Conservation (phyloP, 2,888 invertebrate species). For the Pemphredon lugubris region DNA sequence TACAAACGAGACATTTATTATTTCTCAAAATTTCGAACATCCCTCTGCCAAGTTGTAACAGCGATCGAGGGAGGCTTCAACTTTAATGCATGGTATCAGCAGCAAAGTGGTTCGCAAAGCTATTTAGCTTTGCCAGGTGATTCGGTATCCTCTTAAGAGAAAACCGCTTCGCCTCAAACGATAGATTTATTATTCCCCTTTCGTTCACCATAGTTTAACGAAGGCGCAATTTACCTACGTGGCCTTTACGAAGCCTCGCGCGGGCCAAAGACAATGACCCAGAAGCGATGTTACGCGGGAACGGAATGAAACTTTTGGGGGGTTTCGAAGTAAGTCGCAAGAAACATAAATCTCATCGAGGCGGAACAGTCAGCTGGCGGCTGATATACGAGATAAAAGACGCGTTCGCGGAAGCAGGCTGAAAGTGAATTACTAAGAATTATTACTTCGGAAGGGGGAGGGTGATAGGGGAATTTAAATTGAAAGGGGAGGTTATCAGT, state of each 20-base stretch:
- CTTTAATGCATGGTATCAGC: no score
- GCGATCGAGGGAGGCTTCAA: no score
- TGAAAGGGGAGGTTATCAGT: no score
- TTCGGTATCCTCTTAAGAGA: not conserved
- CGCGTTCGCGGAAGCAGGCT: not conserved
- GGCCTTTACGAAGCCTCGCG: not conserved
- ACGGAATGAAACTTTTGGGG: slow-evolving; percentile 26
- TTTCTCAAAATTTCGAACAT: no score
- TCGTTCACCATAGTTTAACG: slow-evolving; percentile 31
- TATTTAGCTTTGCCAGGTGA: not conserved
- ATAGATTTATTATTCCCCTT: slow-evolving; percentile 8
- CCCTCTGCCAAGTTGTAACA: no score
- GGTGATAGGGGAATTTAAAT: not conserved
- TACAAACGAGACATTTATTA: no score
- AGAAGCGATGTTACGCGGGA: slow-evolving; percentile 18
- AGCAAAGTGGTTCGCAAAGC: no score
- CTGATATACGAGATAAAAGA: slow-evolving; percentile 16
- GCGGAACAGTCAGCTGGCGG: slow-evolving; percentile 5
- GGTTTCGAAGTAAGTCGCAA: slow-evolving; percentile 24
- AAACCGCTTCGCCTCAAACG: not conserved
- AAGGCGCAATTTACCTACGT: slow-evolving; percentile 12
- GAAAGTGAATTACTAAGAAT: slow-evolving; percentile 25
- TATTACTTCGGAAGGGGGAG: not conserved
- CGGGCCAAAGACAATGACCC: slow-evolving; percentile 41
- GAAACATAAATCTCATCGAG: slow-evolving; percentile 44